phyloP scores from a whole-genome alignment of 2,888 invertebrate species.

The Papilio protenor region DNA sequence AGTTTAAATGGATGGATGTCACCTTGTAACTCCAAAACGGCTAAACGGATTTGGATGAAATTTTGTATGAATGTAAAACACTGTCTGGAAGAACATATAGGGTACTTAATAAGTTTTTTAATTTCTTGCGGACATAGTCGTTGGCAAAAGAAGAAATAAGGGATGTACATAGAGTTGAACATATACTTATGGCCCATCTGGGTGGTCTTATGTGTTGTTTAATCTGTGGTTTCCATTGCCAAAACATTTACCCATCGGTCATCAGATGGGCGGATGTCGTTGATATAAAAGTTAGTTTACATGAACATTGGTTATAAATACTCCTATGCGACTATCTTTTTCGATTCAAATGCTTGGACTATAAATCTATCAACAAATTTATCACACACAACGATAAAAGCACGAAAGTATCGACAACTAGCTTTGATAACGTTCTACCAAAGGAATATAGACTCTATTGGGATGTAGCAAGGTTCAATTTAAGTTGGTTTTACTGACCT shows the following conservation, averaged over 20 bases:
- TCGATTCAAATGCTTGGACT: background rate
- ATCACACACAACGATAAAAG: slow-evolving; percentile 23
- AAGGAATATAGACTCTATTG: slow-evolving; percentile 11
- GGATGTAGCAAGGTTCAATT: background rate
- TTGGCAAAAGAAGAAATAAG: too few relatives aligned
- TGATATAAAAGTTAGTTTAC: background rate
- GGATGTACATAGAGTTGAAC: too few relatives aligned
- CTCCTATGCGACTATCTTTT: background rate
- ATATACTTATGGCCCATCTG: background rate
- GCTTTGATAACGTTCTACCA: slow-evolving; percentile 12
- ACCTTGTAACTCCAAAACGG: too few relatives aligned
- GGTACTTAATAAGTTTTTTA: too few relatives aligned
- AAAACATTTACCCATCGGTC: background rate
- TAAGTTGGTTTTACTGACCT: slow-evolving; percentile 48
- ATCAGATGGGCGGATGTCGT: background rate
- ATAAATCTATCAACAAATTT: slow-evolving; percentile 20
- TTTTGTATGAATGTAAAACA: too few relatives aligned
- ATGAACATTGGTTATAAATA: background rate
- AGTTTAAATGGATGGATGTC: too few relatives aligned
- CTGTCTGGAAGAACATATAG: too few relatives aligned
- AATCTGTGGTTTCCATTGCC: background rate
- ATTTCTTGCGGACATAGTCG: too few relatives aligned
- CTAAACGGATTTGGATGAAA: too few relatives aligned
- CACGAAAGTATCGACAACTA: slow-evolving; percentile 15
- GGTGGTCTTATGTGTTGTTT: background rate